These are phyloP conservation scores for Heterodera schachtii DNA, from an alignment of 1,140 invertebrate genomes.

Conservation along the genomic window DNA sequence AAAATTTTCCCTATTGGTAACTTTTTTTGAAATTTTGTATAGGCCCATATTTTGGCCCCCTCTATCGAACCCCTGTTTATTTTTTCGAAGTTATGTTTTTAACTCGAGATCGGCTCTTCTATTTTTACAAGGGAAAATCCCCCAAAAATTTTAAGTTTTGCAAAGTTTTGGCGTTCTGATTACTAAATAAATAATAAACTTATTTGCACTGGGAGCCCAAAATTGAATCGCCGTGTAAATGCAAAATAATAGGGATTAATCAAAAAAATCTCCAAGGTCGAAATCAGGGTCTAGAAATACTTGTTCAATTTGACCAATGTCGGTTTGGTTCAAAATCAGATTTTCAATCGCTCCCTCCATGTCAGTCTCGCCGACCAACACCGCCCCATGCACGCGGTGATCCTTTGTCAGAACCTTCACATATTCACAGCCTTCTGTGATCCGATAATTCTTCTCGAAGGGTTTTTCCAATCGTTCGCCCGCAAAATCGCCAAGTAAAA, in stretches of 20 bases:
- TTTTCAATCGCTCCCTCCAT: slow-evolving; percentile 74
- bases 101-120: too few species aligned
- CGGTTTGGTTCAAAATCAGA: slow-evolving; percentile 41
- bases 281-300: slow-evolving; percentile 36
- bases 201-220: too few species aligned
- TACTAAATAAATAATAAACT: too few species aligned
- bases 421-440: slow-evolving; percentile 43
- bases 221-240: too few species aligned
- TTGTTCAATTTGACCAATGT: slow-evolving; percentile 44
- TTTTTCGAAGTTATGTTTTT: too few species aligned
- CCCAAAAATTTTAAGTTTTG: too few species aligned
- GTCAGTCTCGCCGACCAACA: slow-evolving; percentile 93
- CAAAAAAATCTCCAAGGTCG: slow-evolving; percentile 46
- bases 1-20: too few species aligned
- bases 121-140: too few species aligned
- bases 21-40: too few species aligned
- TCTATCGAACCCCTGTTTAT: too few species aligned
- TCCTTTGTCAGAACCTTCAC: slow-evolving; percentile 75
- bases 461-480: slow-evolving; percentile 31
- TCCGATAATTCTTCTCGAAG: slow-evolving; percentile 41
- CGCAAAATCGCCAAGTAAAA: slow-evolving; percentile 51
- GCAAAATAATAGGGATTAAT: slow-evolving; percentile 18
- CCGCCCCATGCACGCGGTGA: slow-evolving; percentile 84
- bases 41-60: too few species aligned
- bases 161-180: too few species aligned